Evolutionary conservation across 2,888 invertebrate genomes (phyloP).

Genomic region (Limnephilus auricula): DNA sequence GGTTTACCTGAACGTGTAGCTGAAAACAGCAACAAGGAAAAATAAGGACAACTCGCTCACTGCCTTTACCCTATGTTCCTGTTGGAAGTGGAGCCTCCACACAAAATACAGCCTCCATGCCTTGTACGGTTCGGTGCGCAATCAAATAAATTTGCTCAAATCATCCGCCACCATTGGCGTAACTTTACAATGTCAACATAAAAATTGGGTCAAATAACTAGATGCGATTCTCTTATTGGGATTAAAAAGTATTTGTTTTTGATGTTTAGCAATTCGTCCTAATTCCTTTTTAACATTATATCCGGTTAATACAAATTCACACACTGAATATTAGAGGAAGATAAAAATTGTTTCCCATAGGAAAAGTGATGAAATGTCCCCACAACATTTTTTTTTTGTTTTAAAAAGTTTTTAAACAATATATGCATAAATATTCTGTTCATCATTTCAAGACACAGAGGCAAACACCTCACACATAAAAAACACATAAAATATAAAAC

Average conservation of each 20-base stretch:
- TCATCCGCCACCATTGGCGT: constrained; percentile 3
- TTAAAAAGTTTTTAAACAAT: too few species aligned
- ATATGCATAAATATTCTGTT: too few species aligned
- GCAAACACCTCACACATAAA: too few species aligned
- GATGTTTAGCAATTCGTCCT: too few species aligned
- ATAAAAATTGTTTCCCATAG: too few species aligned
- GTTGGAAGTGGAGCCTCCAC: background rate
- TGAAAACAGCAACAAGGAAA: background rate
- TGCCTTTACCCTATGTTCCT: background rate
- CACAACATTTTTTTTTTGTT: too few species aligned
- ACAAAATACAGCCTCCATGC: background rate
- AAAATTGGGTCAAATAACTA: background rate
- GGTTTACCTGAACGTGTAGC: background rate
- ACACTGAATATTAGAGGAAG: too few species aligned
- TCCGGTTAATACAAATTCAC: background rate
- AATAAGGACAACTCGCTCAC: background rate
- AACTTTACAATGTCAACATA: background rate
- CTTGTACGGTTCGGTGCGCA: constrained; percentile 3
- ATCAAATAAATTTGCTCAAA: constrained; percentile 7
- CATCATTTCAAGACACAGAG: too few species aligned
- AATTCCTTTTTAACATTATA: background rate
- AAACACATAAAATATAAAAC: too few species aligned
- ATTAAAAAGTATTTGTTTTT: background rate
- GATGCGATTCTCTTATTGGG: background rate
- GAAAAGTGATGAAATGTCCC: too few species aligned